phyloP scores from a whole-genome alignment of 2,113 vertebrate species.

The Lagopus muta region DNA sequence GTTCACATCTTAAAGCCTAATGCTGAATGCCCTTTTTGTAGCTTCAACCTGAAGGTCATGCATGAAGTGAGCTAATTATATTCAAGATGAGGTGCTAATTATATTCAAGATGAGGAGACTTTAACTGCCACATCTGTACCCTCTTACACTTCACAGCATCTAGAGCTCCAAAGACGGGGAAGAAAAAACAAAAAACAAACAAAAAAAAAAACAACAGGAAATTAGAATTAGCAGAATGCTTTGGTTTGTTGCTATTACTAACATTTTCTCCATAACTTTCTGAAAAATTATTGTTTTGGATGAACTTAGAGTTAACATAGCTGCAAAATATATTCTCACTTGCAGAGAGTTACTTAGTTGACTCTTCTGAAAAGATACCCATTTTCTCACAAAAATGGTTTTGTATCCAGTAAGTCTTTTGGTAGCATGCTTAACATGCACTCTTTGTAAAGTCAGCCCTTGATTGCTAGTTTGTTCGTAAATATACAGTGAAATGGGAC shows the following conservation, averaged over 20 bases:
- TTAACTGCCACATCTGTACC: neutral
- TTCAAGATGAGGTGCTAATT: neutral
- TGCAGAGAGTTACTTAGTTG: neutral
- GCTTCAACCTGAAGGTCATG: neutral
- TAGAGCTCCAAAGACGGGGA: neutral
- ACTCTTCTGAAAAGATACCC: neutral
- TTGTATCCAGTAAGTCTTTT: neutral
- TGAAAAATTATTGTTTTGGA: neutral
- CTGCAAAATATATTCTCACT: neutral
- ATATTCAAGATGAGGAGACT: neutral
- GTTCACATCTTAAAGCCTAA: neutral
- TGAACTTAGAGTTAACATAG: neutral
- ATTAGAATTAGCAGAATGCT: neutral
- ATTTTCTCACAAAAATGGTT: neutral
- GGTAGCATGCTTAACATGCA: neutral
- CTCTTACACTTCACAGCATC: neutral
- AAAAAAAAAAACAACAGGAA: neutral
- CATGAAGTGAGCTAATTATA: neutral
- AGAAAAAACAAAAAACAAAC: neutral
- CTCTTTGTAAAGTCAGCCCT: neutral
- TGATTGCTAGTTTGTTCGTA: neutral
- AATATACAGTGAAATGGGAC: neutral
- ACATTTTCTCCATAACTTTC: neutral
- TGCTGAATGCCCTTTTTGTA: neutral
- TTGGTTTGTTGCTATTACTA: neutral